Conservation (phyloP, 2,113 vertebrate species). For the Nerophis lumbriciformis region DNA sequence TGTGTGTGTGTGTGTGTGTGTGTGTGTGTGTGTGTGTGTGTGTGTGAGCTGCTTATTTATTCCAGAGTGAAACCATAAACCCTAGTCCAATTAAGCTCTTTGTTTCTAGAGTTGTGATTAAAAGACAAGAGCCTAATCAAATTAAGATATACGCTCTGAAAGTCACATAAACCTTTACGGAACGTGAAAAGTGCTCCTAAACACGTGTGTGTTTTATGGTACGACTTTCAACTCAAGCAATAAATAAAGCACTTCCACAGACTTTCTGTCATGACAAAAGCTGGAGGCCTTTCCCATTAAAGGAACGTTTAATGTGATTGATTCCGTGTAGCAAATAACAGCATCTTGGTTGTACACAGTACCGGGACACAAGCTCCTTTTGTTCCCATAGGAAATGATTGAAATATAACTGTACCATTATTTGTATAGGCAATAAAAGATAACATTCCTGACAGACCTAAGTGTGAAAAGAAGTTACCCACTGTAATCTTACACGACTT, state of each 20-base stretch:
- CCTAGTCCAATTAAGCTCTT: neutral
- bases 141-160: slow-evolving; percentile 8
- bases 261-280: too few species aligned
- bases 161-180: slow-evolving; percentile 22
- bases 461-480: too few species aligned
- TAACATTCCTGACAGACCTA: too few species aligned
- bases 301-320: too few species aligned
- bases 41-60: neutral
- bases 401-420: too few species aligned
- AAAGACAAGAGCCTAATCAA: slow-evolving; percentile 1
- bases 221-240: neutral
- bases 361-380: too few species aligned
- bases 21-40: neutral
- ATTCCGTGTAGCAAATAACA: too few species aligned
- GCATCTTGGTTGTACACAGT: too few species aligned
- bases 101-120: neutral
- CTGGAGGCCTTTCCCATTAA: too few species aligned
- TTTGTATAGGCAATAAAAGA: too few species aligned
- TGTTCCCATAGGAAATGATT: too few species aligned
- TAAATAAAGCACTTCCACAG: neutral
- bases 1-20: neutral
- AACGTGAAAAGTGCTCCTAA: slow-evolving; percentile 7
- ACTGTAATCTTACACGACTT: too few species aligned
- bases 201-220: neutral
- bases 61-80: slow-evolving; percentile 4